Evolutionary conservation across 2,113 vertebrate species (phyloP).

Genomic region (Pachyramphus minor): DNA sequence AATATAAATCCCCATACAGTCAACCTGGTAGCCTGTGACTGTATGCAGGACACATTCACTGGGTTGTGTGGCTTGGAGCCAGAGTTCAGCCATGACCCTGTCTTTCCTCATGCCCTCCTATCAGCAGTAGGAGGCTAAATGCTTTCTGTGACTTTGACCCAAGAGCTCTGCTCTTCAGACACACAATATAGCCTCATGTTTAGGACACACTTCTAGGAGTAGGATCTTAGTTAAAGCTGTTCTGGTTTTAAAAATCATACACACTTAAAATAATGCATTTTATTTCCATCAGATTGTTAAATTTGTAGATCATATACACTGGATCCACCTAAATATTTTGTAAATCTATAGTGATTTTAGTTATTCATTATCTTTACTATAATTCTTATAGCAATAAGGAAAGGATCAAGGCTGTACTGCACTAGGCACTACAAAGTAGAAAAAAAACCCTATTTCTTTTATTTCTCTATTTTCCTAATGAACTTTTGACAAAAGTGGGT

Average conservation of each 20-base stretch:
- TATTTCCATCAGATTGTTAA: neutral
- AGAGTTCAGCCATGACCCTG: neutral
- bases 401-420: neutral
- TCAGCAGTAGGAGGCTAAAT: neutral
- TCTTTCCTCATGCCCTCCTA: neutral
- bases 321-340: neutral
- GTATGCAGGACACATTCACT: neutral
- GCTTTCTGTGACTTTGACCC: neutral
- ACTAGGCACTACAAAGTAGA: neutral
- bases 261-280: neutral
- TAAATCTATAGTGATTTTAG: neutral
- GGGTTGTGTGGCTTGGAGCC: neutral
- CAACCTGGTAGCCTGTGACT: neutral
- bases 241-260: neutral
- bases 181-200: neutral
- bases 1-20: neutral
- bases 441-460: neutral
- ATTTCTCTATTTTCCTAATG: neutral
- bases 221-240: neutral
- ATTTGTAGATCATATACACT: neutral
- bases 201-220: neutral
- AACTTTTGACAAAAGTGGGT: neutral
- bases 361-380: neutral
- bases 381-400: neutral
- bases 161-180: neutral